Evolutionary conservation across 2,888 invertebrate genomes (phyloP), one percentile per base, ranked within the genome.

Genomic region (Melanchra persicariae): DNA sequence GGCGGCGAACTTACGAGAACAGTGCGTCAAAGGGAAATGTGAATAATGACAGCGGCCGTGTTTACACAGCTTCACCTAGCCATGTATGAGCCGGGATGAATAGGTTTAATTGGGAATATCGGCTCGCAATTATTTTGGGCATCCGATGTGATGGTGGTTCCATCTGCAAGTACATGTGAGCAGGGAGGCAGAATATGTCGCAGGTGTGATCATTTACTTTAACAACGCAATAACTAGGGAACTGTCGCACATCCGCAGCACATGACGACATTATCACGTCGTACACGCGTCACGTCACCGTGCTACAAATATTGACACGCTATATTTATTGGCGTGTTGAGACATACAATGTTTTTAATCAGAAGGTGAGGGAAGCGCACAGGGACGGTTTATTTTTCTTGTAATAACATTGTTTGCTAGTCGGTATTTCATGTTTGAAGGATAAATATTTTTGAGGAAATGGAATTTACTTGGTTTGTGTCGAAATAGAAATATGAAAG

Each of bases 21-120:
- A 87, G 87, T 87, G 87, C 86, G 89, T 91, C 90, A 91, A 90
- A 91, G 89, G 85, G 87, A 90, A 91, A 89, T 89, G 90, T 93
- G 93, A 93, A 91, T 93, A 92, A 93, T 93, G 91, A 90, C 87
- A 84, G 76, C 69, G 84, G 89, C 84, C 87, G 81, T 87, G 84
- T 85, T 85, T 87, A 85, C 82, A 83, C 86, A 80, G 75, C 79
- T 84, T 84, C 85, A 80, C 81, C 82, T 85, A 85, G 82, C 79
- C 83, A 83, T 74, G 71, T 82, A 76, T 64, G 63, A 67, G 24
- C 30, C 3, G 52, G 68, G 77, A 75, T 77, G 63, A 78, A 84
- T 81, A 67, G 71, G 70, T 74, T 77, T 84, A 82, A 86, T 85
- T 82, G 81, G 65, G 67, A 81, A 76, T 83, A 82, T 78, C 45